Evolutionary conservation across 2,113 vertebrate genomes (phyloP).

Genomic region (Progne subis): DNA sequence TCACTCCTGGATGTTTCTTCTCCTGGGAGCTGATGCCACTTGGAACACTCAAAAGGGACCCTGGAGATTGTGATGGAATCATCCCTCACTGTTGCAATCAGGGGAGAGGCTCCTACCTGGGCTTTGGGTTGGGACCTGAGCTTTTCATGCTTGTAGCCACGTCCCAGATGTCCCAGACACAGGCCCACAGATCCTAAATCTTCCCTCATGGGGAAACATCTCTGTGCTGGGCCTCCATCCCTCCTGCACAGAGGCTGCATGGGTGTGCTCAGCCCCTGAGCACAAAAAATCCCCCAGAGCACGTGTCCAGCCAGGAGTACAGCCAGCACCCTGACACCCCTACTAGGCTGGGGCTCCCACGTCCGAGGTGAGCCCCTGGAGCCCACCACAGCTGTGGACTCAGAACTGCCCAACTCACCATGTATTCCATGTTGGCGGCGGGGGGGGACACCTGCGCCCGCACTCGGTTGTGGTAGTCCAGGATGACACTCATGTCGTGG

Average conservation of each 20-base stretch:
- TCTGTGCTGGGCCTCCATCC: neutral
- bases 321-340: neutral
- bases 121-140: neutral
- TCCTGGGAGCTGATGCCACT: neutral
- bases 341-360: neutral
- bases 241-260: neutral
- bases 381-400: neutral
- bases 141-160: neutral
- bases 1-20: neutral
- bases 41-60: neutral
- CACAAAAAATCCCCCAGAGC: fast-evolving
- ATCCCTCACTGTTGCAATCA: neutral
- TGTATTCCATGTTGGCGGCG: conserved; percentile 89
- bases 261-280: neutral
- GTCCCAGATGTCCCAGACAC: neutral
- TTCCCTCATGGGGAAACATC: neutral
- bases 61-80: neutral
- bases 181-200: neutral
- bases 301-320: fast-evolving
- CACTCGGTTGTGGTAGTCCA: conserved; percentile 89
- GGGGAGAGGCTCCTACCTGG: neutral
- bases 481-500: conserved; percentile 74
- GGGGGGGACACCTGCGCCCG: conserved; percentile 84
- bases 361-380: neutral
- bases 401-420: conserved; percentile 76